Base-by-base conservation (phyloP, 2,888 invertebrate species). In the Melipona beecheii region DNA sequence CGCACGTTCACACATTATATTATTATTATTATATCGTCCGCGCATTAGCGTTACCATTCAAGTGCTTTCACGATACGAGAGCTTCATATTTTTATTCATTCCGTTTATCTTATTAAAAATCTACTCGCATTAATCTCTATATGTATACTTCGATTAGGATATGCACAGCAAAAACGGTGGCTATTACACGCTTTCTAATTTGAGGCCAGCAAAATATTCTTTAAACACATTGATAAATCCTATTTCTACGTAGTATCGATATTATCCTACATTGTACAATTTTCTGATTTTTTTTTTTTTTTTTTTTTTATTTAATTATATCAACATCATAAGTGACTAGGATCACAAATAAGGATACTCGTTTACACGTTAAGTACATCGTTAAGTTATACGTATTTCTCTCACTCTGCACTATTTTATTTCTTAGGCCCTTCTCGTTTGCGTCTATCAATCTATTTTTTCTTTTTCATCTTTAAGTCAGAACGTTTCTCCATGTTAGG, bases 181-280 rank as follows among this genome's bases (percentile, higher is more conserved):
- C 66, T 74, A 65, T 58, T 68, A 76, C 21, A 60, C 75, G 70
- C 64, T 77, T 69, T 78, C 75, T 81, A 72, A 64, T 65, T n/a
- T 70, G 72, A 79, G 66, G 74, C 83, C 72, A 75, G 84, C 70
- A 80, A 85, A 81, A 82, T 69, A 79, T 76, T 50, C 19, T 74
- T 64, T 72, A 64, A 36, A 27, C 64, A 71, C 49, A 27, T 64
- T 60, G 58, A 71, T 75, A 52, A 60, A 77, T 72, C 74, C 49
- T 80, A 52, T 73, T 65, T 54, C 31, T 49, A 73, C 49, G 31
- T 31, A 24, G 43, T 65, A 58, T 69, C 64, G 66, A 66, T 75
- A 81, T 74, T 89, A 89, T 88, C 85, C 89, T 89, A 89, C 82
- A 85, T 87, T 89, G 89, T 89, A 89, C 89, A 89, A 69, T 73